These are phyloP conservation scores for Nylanderia fulva DNA, from an alignment of 1,140 invertebrate species.

Conservation along the genomic window DNA sequence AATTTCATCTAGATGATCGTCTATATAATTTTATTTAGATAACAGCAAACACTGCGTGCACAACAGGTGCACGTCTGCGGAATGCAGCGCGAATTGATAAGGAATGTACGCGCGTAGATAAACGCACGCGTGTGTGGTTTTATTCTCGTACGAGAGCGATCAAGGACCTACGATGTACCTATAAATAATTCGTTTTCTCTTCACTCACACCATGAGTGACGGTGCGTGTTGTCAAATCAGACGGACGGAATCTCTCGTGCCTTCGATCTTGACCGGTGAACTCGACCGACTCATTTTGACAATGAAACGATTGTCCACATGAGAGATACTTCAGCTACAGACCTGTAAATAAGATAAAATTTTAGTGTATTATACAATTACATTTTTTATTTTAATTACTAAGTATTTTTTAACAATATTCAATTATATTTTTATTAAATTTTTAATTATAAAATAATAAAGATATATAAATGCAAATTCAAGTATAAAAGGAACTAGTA, in stretches of 20 bases:
- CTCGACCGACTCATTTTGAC: constrained; percentile 51
- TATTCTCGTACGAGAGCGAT: constrained; percentile 69
- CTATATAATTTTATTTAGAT: no score
- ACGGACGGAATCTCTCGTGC: constrained; percentile 18
- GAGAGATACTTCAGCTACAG: background rate
- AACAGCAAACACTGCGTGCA: no score
- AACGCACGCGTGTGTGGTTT: constrained; percentile 16
- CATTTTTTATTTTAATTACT: no score
- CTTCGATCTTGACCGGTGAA: constrained; percentile 66
- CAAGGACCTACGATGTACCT: constrained; percentile 78
- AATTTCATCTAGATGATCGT: no score
- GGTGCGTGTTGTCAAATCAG: constrained; percentile 52
- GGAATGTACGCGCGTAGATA: background rate
- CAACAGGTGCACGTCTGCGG: constrained; percentile 11
- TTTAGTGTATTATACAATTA: no score
- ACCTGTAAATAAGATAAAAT: background rate
- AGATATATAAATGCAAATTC: no score
- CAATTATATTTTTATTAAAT: no score
- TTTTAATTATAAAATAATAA: no score
- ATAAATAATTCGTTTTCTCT: constrained; percentile 82
- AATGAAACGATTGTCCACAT: background rate
- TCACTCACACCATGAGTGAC: constrained; percentile 56
- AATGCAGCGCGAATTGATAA: constrained; percentile 32
- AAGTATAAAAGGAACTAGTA: no score
- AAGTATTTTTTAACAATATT: no score